Percentiles rank a stretch among this genome's conserved stretches.
Evolutionary conservation across 2,888 invertebrate genomes (phyloP).

Genomic region (Pyrochroa serraticornis): DNA sequence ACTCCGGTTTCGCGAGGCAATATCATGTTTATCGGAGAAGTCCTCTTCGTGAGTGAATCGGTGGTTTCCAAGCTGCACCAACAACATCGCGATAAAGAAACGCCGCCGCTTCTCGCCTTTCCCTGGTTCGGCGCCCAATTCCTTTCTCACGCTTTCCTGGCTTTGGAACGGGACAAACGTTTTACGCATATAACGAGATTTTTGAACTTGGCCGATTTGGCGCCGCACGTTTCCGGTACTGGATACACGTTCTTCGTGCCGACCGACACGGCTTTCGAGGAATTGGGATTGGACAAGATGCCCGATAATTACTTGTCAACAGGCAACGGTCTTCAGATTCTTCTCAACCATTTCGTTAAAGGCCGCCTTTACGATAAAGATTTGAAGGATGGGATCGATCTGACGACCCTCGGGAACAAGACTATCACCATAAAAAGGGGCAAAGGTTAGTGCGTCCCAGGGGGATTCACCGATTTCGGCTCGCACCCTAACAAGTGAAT

Average conservation of each 20-base stretch:
- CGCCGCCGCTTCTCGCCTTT: slow-evolving; percentile 67
- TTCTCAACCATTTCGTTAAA: slow-evolving; percentile 68
- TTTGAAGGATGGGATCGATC: slow-evolving; percentile 61
- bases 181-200: slow-evolving; percentile 66
- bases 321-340: slow-evolving; percentile 64
- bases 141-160: slow-evolving; percentile 67
- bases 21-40: slow-evolving; percentile 68
- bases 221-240: slow-evolving; percentile 66
- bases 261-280: slow-evolving; percentile 69
- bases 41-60: slow-evolving; percentile 67
- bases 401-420: slow-evolving; percentile 64
- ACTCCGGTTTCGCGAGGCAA: slow-evolving; percentile 66
- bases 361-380: slow-evolving; percentile 67
- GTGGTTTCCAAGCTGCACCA: slow-evolving; percentile 67
- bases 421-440: slow-evolving; percentile 61
- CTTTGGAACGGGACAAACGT: slow-evolving; percentile 63
- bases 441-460: slow-evolving; percentile 47
- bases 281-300: slow-evolving; percentile 64
- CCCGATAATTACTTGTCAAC: slow-evolving; percentile 65
- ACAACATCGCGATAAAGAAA: slow-evolving; percentile 69
- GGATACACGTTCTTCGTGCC: slow-evolving; percentile 76
- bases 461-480: not conserved
- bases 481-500: not conserved
- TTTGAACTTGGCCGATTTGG: slow-evolving; percentile 67
- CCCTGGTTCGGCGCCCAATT: slow-evolving; percentile 72